These are phyloP conservation scores for Sminthopsis crassicaudata DNA, from an alignment of 2,113 vertebrate genomes.

Conservation along the genomic window DNA sequence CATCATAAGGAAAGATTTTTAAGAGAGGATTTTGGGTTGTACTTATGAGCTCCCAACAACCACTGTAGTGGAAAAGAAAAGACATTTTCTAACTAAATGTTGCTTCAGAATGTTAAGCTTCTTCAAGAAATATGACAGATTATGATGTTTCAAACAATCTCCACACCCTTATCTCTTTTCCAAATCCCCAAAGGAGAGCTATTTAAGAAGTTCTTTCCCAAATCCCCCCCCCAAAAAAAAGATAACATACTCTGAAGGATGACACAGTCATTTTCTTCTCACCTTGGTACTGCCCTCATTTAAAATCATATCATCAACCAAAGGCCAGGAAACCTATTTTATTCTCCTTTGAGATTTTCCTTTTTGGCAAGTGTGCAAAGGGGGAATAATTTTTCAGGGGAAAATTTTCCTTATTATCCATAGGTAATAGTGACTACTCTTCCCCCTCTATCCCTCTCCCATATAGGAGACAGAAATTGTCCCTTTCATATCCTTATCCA, in stretches of 20 bases:
- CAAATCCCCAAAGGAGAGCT: background rate
- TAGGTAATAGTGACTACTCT: background rate
- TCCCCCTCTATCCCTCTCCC: no score
- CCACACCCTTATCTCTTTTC: background rate
- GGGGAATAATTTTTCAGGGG: background rate
- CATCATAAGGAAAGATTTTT: background rate
- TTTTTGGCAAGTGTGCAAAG: background rate
- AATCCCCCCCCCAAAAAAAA: background rate
- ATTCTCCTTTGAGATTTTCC: constrained; percentile 1
- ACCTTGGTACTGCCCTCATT: background rate
- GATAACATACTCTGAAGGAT: background rate
- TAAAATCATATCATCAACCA: background rate
- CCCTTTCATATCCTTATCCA: background rate
- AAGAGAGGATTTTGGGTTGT: background rate
- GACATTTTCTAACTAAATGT: background rate
- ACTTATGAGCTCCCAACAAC: background rate
- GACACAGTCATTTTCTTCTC: background rate
- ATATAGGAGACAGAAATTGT: background rate
- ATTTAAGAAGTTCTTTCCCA: background rate
- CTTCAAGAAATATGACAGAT: background rate
- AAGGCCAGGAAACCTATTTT: background rate
- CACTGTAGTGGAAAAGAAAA: background rate
- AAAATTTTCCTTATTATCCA: background rate
- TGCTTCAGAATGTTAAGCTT: background rate
- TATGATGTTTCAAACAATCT: background rate